A percentile compares a stretch with the other conserved stretches of the same genome.
Evolutionary conservation across 2,888 invertebrate genomes (phyloP).

Genomic region (Agonum fuliginosum): DNA sequence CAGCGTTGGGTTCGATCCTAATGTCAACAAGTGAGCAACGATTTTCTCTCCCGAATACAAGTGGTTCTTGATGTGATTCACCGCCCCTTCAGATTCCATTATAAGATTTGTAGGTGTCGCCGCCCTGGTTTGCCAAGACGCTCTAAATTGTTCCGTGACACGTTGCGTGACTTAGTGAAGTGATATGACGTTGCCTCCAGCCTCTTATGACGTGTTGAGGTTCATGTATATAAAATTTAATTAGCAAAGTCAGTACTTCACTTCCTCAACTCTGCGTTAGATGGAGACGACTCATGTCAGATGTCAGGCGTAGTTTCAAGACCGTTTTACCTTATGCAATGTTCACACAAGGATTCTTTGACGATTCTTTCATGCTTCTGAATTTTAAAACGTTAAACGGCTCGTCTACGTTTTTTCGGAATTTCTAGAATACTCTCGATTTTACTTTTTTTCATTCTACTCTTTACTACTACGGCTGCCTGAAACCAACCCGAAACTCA

Average conservation of each 20-base stretch:
- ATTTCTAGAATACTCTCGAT: too few species aligned
- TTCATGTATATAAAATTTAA: conserved; percentile 28
- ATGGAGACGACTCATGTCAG: neutral
- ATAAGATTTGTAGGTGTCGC: conserved; percentile 44
- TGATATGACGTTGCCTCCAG: conserved; percentile 9
- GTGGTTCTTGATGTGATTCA: conserved; percentile 46
- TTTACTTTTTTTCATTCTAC: too few species aligned
- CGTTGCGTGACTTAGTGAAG: neutral
- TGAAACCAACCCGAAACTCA: too few species aligned
- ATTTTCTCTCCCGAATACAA: conserved; percentile 44
- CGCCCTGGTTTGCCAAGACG: neutral
- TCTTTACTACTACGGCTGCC: too few species aligned
- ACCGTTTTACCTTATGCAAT: too few species aligned
- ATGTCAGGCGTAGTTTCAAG: neutral
- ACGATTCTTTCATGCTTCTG: too few species aligned
- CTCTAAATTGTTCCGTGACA: conserved; percentile 21
- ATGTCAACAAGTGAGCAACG: conserved; percentile 45
- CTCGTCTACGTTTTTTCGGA: too few species aligned
- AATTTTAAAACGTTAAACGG: too few species aligned
- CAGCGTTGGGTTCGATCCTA: conserved; percentile 12
- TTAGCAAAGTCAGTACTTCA: conserved; percentile 26
- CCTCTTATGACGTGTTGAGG: conserved; percentile 6
- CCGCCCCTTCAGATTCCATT: conserved; percentile 44
- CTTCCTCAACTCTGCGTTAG: neutral
- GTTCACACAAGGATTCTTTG: too few species aligned